Evolutionary conservation across 2,888 invertebrate species (phyloP), one percentile per base, ranked within the genome.

Genomic region (Eueremaeus valkanovi): DNA sequence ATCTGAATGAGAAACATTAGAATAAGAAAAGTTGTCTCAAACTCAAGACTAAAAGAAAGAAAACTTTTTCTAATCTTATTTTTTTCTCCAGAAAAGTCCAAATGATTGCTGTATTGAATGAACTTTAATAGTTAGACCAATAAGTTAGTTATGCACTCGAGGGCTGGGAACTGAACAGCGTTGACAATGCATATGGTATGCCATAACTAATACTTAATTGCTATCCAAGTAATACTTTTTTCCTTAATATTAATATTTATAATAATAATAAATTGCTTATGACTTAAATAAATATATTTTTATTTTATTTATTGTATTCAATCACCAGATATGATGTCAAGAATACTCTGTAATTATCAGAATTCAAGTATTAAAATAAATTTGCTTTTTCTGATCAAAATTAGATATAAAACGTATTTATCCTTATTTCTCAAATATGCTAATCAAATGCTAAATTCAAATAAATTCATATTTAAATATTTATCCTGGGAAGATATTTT

Each of bases 101-200:
- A 45, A 45, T 70, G 13, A 70, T 45, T 45, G 70, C 45, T 70
- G 40, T 70, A 6, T 70, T 68, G 8, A 27, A 21, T 70, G 24
- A 42, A 42, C 68, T 68, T 42, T 36, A 33, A 68, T 36, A 40
- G 31, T 1, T 68, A n/a, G 31, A 8, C 36, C 45, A 45, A 45
- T 16, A 45, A 45, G 45, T 45, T 45, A 45, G 11, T 42, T 63
- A 29, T 63, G 36, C 70, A 70, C 70, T 45, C 21, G 16, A 29
- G 42, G 70, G 70, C 40, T 70, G 70, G 29, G 27, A 42, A 45
- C 27, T 27, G 8, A 27, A 70, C 45, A 27, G 42, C 45, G 63
- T 63, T 66, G 70, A 70, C 70, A 70, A 70, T 70, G n/a, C 63
- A 66, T 36, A 66, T 27, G 70, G 42, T 61, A 61, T 55, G 29